Evolutionary conservation across 2,888 invertebrate genomes (phyloP).

Genomic region (Drosophila ochracea): DNA sequence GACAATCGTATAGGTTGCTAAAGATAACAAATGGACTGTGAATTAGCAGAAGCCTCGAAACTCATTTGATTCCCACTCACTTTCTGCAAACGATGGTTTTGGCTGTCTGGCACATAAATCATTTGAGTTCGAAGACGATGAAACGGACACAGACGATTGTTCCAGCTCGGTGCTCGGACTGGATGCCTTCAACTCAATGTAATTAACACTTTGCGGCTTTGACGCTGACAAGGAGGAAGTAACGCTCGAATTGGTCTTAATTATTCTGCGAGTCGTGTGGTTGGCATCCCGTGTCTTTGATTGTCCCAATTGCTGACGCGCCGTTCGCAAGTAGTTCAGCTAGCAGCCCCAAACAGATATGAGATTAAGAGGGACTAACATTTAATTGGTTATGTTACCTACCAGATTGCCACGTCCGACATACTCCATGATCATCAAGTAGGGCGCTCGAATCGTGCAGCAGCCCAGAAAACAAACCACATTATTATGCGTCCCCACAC

Average conservation of each 20-base stretch:
- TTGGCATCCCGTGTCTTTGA: slow-evolving; percentile 52
- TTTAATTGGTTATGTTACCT: background rate
- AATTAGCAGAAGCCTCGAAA: too few species aligned
- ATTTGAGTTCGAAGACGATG: background rate
- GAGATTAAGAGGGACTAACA: background rate
- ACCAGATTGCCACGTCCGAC: slow-evolving; percentile 92
- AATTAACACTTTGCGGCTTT: slow-evolving; percentile 67
- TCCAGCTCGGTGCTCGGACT: slow-evolving; percentile 51
- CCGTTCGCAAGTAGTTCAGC: slow-evolving; percentile 71
- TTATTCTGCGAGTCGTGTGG: slow-evolving; percentile 37
- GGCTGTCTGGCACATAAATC: slow-evolving; percentile 16
- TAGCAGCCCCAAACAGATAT: slow-evolving; percentile 4
- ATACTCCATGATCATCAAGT: slow-evolving; percentile 91
- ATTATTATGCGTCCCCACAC: slow-evolving; percentile 91
- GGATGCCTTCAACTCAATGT: slow-evolving; percentile 82
- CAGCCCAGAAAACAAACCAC: slow-evolving; percentile 91
- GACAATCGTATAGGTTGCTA: slow-evolving; percentile 83
- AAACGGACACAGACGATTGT: background rate
- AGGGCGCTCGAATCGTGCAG: slow-evolving; percentile 89
- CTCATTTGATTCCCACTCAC: slow-evolving; percentile 84
- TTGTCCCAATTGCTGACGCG: slow-evolving; percentile 61
- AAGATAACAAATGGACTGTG: background rate
- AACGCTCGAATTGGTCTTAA: slow-evolving; percentile 2
- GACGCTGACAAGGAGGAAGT: slow-evolving; percentile 1
- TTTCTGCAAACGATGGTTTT: slow-evolving; percentile 87